Base-by-base conservation (phyloP, 35 echinoderm and acorn worm species). In the Diadema setosum region DNA sequence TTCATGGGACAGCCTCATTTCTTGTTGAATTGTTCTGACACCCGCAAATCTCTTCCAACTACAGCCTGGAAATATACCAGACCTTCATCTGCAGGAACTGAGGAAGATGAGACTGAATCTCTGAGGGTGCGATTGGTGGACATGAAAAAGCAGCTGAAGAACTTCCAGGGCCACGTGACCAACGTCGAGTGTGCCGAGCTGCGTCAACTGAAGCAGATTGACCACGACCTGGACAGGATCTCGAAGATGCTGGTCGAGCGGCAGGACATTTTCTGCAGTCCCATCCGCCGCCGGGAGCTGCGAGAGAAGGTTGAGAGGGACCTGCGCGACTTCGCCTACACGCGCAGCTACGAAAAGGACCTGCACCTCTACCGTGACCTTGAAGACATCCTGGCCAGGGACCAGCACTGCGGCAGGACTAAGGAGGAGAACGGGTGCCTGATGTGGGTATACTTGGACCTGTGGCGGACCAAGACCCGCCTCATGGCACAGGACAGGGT, bases 391-490 rank as follows among this genome's bases (percentile, higher is more conserved):
- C 84, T 96, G 3, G 58, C 60, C 23, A 88, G 69, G 23, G 94
- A 92, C 31, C 70, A 42, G 5, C 50, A 89, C 18, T 92, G 94
- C 31, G 85, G 82, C 2, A 42, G 34, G 17, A 14, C 33, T 30
- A 45, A 80, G 16, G 80, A 74, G 35, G 65, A 59, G 27, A 83
- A 95, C 48, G 94, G 94, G 4, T 91, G 89, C 58, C 27, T 96
- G 26, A 96, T 96, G 94, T 96, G 94, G 94, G 82, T 90, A 2
- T 96, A 88, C 46, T 36, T 96, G 60, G 89, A 96, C 20, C 65
- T 96, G 39, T 96, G 94, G 94, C 26, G 83, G 43, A 63, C 83
- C n/a, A 91, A 61, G 29, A 55, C 89, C 1, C 44, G 84, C 33
- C 85, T 96, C 2, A 75, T 50, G 12, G 88, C 84, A 52, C 76